These are phyloP conservation scores for Notospermus geniculatus DNA, from an alignment of 1,140 invertebrate genomes.

Conservation along the genomic window DNA sequence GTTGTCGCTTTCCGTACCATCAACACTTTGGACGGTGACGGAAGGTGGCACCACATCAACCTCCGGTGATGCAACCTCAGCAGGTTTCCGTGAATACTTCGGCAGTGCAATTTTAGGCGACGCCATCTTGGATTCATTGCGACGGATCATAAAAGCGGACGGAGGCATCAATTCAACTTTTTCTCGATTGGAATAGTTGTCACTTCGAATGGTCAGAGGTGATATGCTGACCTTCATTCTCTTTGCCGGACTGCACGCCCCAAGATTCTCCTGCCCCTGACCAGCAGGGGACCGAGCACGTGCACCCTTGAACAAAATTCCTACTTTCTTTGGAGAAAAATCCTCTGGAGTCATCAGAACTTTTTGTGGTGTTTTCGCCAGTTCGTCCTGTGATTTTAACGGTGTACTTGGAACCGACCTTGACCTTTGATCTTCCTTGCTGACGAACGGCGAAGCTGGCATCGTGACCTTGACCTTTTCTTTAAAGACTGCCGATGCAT, in stretches of 20 bases:
- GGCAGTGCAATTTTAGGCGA: too few relatives aligned
- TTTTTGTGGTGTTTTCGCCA: neutral
- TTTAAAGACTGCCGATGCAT: too few relatives aligned
- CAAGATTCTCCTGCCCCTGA: neutral
- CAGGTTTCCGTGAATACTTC: too few relatives aligned
- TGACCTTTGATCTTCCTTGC: too few relatives aligned
- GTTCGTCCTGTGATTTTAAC: too few relatives aligned
- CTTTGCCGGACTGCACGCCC: neutral
- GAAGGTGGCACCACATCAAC: too few relatives aligned
- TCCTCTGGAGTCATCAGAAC: neutral
- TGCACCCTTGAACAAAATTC: neutral
- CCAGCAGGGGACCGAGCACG: neutral
- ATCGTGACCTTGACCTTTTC: too few relatives aligned
- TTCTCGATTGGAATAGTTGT: neutral
- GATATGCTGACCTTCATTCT: neutral
- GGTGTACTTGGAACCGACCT: too few relatives aligned
- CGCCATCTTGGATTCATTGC: too few relatives aligned
- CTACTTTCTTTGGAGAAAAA: neutral
- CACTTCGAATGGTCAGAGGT: neutral
- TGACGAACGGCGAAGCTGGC: too few relatives aligned
- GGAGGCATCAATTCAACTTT: slow-evolving; percentile 2
- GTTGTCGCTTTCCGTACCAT: neutral
- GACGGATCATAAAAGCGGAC: neutral
- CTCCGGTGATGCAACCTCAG: neutral
- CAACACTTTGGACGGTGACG: too few relatives aligned